Base-by-base conservation (phyloP, 2,113 vertebrate species). In the Notechis scutatus region DNA sequence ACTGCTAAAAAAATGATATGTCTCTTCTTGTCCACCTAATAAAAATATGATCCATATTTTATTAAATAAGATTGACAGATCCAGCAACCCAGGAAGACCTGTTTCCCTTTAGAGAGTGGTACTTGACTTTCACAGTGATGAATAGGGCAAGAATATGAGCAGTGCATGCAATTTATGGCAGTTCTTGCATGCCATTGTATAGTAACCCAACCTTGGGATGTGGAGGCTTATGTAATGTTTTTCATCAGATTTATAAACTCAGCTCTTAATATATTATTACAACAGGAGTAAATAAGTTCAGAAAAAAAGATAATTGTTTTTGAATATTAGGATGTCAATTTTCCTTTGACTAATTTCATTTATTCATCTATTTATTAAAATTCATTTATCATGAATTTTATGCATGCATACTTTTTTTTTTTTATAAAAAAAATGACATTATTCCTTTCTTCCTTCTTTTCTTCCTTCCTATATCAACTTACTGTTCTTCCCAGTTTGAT, bases 1-100 rank as follows among this genome's bases (percentile, higher is more conserved):
- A 88, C 89, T 93, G 55, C 24, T 94, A 87, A 50, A 50, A 45
- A 91, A 93, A 59, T 57, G 85, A 96, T 95, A 87, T 34, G 26
- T 56, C 59, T 29, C 15, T 90, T 29, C 92, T 93, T 85, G 42
- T 64, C 92, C 29, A 61, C 59, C 23, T 92, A 74, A 90, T 5
- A 34, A 94, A 47, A 94, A 18, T 89, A 29, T 18, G 1, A 47
- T 90, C 74, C 92, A 0, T 50, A 81, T 91, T 92, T 91, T n/a
- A 45, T n/a, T 56, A 18, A 69, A 45, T 42, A 18, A 57, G 50
- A 81, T 23, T 86, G 89, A 59, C n/a, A 90, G 34, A 91, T 88
- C 0, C n/a, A 88, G 89, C 92, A 89, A 29, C 10, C 26, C 74
- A 42, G 69, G 56, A 81, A 90, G 55, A 7, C 89, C 90, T 55